Evolutionary conservation across 2,113 vertebrate genomes (phyloP).

Genomic region (Hirundichthys speculiger): DNA sequence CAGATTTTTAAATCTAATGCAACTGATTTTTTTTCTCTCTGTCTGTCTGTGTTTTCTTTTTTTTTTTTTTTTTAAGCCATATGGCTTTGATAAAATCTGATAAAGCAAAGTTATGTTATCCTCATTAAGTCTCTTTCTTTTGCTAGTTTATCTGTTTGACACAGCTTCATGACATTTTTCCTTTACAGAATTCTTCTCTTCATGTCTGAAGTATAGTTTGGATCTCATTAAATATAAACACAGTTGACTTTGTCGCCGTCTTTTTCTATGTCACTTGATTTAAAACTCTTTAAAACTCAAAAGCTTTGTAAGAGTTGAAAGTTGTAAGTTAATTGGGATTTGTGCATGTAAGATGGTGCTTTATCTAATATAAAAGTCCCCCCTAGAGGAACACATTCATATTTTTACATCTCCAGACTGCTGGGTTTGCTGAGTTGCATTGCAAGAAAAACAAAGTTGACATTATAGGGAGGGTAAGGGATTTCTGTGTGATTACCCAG

Average conservation of each 20-base stretch:
- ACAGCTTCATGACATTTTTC: conserved; percentile 13
- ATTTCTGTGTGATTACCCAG: too few relatives aligned
- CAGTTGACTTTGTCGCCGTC: conserved; percentile 6
- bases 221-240: conserved; percentile 39
- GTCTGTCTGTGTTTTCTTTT: background rate
- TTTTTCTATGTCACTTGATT: conserved; percentile 8
- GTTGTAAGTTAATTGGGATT: background rate
- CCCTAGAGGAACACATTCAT: too few relatives aligned
- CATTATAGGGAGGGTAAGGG: too few relatives aligned
- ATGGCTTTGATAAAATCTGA: conserved; percentile 8
- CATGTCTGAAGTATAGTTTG: background rate
- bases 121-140: conserved; percentile 30
- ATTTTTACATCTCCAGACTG: too few relatives aligned
- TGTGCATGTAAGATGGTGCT: background rate
- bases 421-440: too few relatives aligned
- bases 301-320: background rate
- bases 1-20: too few relatives aligned
- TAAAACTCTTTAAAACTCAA: background rate
- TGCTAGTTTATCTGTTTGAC: background rate
- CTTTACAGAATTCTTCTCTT: background rate
- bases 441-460: too few relatives aligned
- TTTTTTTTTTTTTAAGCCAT: background rate
- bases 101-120: conserved; percentile 29
- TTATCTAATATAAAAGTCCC: too few relatives aligned
- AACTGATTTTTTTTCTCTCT: too few relatives aligned